Evolutionary conservation across 2,797 vertebrate genomes (phyloP), one percentile per base, ranked within the genome.

Genomic region (Paedocypris micromegethes): DNA sequence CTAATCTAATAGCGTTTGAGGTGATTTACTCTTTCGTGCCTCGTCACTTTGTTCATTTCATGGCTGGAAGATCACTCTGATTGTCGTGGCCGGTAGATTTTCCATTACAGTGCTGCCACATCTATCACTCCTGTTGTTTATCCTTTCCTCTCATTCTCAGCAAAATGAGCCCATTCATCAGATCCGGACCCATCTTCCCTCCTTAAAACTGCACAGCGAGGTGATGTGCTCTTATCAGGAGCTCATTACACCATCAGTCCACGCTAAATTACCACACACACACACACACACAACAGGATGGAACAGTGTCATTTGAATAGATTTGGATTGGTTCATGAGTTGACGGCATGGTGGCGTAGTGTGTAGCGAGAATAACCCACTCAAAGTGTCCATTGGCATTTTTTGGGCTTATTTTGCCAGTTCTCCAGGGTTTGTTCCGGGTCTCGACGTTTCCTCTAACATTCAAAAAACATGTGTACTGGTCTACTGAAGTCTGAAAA

Each of bases 31-130:
- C 70, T 5, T 64, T 72, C 61, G 52, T 40, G 64, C 79, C 58
- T 80, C 53, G 78, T 82, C 76, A 77, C 78, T 81, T 79, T 82
- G 77, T 86, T 86, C 78, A 85, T 87, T 85, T 87, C 84, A 83
- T 76, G 82, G 76, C 77, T 80, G 78, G 73, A 58, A 84, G 84
- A 82, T 83, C 77, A 50, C 48, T 41, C 77, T 79, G 83, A 85
- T 86, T 76, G 80, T 84, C 81, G 77, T 3, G 74, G 84, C 68
- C 75, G 67, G 57, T 77, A 74, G 66, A 78, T 82, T 86, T 83
- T 83, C 82, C 82, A 79, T 85, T 76, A 83, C 78, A 51, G 44
- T 4, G 72, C 60, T 79, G 64, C 71, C 73, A 74, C 81, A 85
- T 87, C 73, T 58, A 84, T 87, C 84, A 87, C 39, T 72, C 45